Percentiles rank a stretch among this genome's conserved stretches.
phyloP scores from a whole-genome alignment of 2,797 vertebrate genomes.

The Danio albolineatus region DNA sequence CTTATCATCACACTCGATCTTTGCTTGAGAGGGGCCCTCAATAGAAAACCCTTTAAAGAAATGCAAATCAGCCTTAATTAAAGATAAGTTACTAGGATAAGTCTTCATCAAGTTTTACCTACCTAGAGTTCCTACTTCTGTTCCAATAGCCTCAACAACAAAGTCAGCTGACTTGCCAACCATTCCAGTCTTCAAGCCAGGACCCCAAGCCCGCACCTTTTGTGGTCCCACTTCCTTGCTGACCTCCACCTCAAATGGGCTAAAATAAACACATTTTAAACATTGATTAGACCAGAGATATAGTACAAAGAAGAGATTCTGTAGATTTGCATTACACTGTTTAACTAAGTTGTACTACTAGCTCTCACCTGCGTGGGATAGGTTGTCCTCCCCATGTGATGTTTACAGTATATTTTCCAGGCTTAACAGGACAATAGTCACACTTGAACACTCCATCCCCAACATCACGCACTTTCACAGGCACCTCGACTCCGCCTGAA shows the following conservation, averaged over 20 bases:
- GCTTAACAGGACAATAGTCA: conserved; percentile 86
- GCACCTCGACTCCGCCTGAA: conserved; percentile 84
- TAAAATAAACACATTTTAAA: conserved; percentile 64
- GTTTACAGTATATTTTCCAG: conserved; percentile 90
- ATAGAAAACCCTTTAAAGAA: conserved; percentile 90
- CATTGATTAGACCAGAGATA: background rate
- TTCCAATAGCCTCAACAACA: conserved; percentile 94
- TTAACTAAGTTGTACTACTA: background rate
- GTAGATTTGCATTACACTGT: conserved; percentile 3
- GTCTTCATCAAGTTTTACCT: conserved; percentile 58
- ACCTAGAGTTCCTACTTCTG: conserved; percentile 94
- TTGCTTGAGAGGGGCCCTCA: conserved; percentile 95
- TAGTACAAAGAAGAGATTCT: background rate
- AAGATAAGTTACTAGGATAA: background rate
- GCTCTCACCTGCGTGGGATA: conserved; percentile 90
- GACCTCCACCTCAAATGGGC: conserved; percentile 93
- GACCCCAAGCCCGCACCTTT: conserved; percentile 97
- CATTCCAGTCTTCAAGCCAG: conserved; percentile 90
- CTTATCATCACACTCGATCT: conserved; percentile 95
- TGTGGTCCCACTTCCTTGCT: conserved; percentile 85
- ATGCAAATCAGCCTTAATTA: background rate
- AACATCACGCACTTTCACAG: conserved; percentile 86
- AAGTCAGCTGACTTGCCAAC: conserved; percentile 97
- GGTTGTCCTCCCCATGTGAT: conserved; percentile 93
- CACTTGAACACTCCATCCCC: conserved; percentile 91